phyloP scores from a whole-genome alignment of 2,797 vertebrate species.

The Melanotaenia maccullochi region DNA sequence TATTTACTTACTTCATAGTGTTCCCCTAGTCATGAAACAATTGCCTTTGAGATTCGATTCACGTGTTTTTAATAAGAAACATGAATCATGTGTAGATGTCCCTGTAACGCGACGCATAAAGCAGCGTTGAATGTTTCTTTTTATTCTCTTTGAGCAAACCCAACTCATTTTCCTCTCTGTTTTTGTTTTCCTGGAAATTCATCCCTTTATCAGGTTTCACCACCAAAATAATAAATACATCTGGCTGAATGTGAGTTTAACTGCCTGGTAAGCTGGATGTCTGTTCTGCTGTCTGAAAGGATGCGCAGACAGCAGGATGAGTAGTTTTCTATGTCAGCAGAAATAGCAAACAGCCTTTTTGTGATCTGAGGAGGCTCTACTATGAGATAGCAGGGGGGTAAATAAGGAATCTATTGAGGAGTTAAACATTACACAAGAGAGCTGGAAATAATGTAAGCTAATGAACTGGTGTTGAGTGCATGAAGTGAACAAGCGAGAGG shows the following conservation, averaged over 20 bases:
- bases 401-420: background rate
- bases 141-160: constrained; percentile 41
- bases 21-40: background rate
- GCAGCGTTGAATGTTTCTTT: constrained; percentile 36
- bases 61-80: background rate
- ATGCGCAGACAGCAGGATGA: constrained; percentile 16
- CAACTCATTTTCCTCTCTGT: constrained; percentile 31
- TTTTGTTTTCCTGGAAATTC: constrained; percentile 53
- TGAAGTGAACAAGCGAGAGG: constrained; percentile 29
- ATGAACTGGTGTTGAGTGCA: constrained; percentile 35
- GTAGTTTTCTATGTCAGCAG: constrained; percentile 25
- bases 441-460: constrained; percentile 16
- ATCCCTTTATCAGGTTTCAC: constrained; percentile 50
- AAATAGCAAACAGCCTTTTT: constrained; percentile 30
- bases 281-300: constrained; percentile 14
- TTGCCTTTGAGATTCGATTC: background rate
- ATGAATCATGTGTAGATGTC: background rate
- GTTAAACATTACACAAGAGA: constrained; percentile 12
- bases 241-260: constrained; percentile 34
- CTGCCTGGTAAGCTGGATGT: constrained; percentile 25
- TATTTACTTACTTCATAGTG: background rate
- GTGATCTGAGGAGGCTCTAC: constrained; percentile 1
- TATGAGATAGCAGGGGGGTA: constrained; percentile 12
- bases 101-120: background rate
- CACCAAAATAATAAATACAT: constrained; percentile 11